A percentile compares a stretch with the other conserved stretches of the same genome.
Conservation (phyloP, 2,888 invertebrate species). For the Tromatobia lineatoria region DNA sequence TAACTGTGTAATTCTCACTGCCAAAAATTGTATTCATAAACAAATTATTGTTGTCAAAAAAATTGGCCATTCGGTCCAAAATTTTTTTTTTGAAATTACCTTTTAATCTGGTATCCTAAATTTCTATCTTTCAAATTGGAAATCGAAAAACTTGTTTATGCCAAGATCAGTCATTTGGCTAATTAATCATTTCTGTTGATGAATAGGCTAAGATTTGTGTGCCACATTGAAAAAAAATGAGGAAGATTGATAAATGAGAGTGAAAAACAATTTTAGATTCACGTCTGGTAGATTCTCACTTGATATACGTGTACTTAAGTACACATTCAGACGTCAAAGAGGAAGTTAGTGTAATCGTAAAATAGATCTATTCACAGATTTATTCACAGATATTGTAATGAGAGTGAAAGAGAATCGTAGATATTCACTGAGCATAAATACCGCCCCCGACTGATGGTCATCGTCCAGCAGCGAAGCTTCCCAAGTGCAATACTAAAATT, state of each 20-base stretch:
- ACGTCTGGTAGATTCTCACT: not conserved
- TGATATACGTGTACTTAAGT: not conserved
- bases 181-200: not conserved
- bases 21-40: too few species aligned
- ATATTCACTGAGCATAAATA: constrained; percentile 33
- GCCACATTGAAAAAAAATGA: not conserved
- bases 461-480: constrained; percentile 53
- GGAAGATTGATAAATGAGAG: not conserved
- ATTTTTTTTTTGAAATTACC: too few species aligned
- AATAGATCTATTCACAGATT: not conserved
- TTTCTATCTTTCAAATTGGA: not conserved
- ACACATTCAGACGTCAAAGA: constrained; percentile 11
- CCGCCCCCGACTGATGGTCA: constrained; percentile 44
- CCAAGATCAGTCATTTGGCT: not conserved
- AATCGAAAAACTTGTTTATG: not conserved
- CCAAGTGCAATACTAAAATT: constrained; percentile 19
- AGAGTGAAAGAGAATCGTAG: constrained; percentile 62
- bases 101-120: too few species aligned
- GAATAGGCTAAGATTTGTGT: not conserved
- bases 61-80: too few species aligned
- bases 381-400: constrained; percentile 43
- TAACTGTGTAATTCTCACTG: too few species aligned
- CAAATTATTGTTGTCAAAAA: too few species aligned
- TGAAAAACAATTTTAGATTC: not conserved
- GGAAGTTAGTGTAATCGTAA: constrained; percentile 6